Percentiles rank a stretch among this genome's conserved stretches.
Conservation (phyloP, 1,140 invertebrate genomes). For the Orussus abietinus region DNA sequence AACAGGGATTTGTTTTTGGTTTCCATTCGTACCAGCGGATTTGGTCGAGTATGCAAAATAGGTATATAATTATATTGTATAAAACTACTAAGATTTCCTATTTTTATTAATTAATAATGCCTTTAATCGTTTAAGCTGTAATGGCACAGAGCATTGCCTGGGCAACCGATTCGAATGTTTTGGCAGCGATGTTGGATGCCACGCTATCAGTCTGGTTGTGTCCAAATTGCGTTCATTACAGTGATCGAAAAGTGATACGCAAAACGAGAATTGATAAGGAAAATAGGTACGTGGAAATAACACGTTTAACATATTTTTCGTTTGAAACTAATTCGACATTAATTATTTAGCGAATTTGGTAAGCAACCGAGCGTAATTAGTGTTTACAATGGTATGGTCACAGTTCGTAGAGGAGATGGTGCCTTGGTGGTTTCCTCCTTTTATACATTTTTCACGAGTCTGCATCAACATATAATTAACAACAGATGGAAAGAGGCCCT, state of each 20-base stretch:
- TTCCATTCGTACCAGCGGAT: slow-evolving; percentile 64
- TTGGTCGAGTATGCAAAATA: slow-evolving; percentile 68
- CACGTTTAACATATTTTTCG: slow-evolving; percentile 4
- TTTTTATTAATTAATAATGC: slow-evolving; percentile 8
- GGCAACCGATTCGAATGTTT: slow-evolving; percentile 79
- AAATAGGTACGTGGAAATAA: slow-evolving; percentile 51
- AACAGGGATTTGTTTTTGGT: slow-evolving; percentile 78
- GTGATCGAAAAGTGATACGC: slow-evolving; percentile 69
- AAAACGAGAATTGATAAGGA: slow-evolving; percentile 65
- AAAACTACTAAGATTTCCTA: slow-evolving; percentile 12
- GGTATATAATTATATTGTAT: no score
- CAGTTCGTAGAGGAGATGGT: slow-evolving; percentile 68
- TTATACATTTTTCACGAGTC: slow-evolving; percentile 64
- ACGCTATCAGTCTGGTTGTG: slow-evolving; percentile 83
- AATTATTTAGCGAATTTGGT: slow-evolving; percentile 67
- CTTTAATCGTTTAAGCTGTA: slow-evolving; percentile 52
- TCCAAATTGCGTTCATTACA: slow-evolving; percentile 58
- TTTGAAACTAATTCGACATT: slow-evolving; percentile 13
- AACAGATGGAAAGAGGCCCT: slow-evolving; percentile 74
- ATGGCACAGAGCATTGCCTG: slow-evolving; percentile 79
- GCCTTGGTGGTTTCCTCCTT: slow-evolving; percentile 62
- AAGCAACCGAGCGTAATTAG: slow-evolving; percentile 72
- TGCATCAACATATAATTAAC: slow-evolving; percentile 62
- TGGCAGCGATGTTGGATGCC: slow-evolving; percentile 78
- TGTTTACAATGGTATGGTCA: slow-evolving; percentile 76